Evolutionary conservation across 1,140 invertebrate species (phyloP).

Genomic region (Ruditapes philippinarum): DNA sequence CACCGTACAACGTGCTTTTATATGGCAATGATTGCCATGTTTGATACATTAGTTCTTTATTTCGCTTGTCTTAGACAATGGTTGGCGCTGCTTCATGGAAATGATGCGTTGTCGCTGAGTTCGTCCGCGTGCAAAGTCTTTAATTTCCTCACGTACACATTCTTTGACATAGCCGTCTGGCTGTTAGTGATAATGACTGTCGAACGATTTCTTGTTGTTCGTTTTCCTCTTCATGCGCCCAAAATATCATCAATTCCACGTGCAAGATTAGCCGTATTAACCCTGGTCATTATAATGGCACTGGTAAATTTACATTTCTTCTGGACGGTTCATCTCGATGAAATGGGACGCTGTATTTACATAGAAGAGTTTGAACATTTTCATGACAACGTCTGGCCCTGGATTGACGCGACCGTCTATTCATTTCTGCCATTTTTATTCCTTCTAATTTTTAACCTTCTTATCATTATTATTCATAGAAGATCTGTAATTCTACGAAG

Average conservation of each 20-base stretch:
- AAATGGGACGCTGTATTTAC: not conserved
- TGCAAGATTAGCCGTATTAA: not conserved
- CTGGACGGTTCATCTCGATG: slow-evolving; percentile 7
- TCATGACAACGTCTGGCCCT: slow-evolving; percentile 19
- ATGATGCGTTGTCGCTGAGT: not conserved
- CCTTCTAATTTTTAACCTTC: not conserved
- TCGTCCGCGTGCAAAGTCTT: slow-evolving; percentile 2
- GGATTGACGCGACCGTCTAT: not conserved
- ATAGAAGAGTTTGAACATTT: slow-evolving; percentile 17
- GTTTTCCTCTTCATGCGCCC: not conserved
- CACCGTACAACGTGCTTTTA: slow-evolving; percentile 2
- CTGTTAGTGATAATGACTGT: slow-evolving; percentile 10
- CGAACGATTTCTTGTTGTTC: not conserved
- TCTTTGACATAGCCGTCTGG: slow-evolving; percentile 12
- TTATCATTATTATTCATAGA: slow-evolving; percentile 10
- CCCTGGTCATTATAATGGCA: not conserved
- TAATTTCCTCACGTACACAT: slow-evolving; percentile 2
- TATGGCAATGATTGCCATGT: not conserved
- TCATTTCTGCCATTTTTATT: slow-evolving; percentile 8
- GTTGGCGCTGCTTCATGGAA: not conserved
- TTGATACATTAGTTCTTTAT: slow-evolving; percentile 18
- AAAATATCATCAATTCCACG: not conserved
- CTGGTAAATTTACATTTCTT: slow-evolving; percentile 6
- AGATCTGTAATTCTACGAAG: not conserved
- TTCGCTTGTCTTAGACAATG: not conserved